phyloP scores from a whole-genome alignment of 2,113 vertebrate species.

The Gracilinanus agilis region DNA sequence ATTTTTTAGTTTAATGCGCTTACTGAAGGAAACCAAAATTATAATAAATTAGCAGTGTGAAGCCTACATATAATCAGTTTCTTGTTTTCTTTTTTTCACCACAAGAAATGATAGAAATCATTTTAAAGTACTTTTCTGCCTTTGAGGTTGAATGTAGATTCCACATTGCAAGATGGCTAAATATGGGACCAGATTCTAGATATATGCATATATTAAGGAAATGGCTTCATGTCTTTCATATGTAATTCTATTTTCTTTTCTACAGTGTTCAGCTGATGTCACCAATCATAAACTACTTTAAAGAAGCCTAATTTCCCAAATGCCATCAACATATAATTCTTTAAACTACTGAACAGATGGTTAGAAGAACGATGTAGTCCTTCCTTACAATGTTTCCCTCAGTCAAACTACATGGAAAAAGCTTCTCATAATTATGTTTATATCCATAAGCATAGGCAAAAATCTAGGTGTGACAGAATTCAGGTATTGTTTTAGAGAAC shows the following conservation, averaged over 20 bases:
- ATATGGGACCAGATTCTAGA: neutral
- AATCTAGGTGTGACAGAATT: neutral
- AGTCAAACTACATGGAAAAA: neutral
- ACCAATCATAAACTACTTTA: neutral
- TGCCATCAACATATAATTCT: neutral
- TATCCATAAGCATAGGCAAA: neutral
- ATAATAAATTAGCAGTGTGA: neutral
- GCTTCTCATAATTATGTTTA: neutral
- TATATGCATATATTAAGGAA: neutral
- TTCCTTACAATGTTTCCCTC: neutral
- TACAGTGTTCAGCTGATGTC: neutral
- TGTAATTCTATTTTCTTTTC: neutral
- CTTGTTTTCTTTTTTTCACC: neutral
- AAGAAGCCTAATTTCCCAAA: neutral
- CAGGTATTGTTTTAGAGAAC: neutral
- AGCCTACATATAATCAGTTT: neutral
- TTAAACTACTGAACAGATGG: neutral
- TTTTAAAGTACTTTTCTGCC: neutral
- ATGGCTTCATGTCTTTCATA: neutral
- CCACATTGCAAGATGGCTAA: neutral
- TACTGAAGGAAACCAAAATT: neutral
- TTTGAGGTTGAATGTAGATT: neutral
- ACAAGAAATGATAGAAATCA: neutral
- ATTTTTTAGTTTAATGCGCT: slow-evolving; percentile 2
- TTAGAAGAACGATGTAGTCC: neutral